Evolutionary conservation across 2,797 vertebrate genomes (phyloP).

Genomic region (Phrynocephalus vlangalii): DNA sequence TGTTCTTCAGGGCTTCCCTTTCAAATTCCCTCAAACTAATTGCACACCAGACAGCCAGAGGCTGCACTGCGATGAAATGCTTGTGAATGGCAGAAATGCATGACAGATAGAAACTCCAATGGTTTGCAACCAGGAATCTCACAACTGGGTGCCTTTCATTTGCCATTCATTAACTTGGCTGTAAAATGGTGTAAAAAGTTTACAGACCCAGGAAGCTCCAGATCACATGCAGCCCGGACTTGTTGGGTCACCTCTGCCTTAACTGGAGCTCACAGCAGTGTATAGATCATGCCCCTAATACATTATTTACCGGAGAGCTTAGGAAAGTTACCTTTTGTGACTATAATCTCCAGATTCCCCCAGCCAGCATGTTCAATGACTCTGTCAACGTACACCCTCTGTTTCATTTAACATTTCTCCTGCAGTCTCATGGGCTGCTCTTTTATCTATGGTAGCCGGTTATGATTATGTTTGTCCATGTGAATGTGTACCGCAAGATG

Average conservation of each 20-base stretch:
- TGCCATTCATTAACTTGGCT: no score
- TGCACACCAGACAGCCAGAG: neutral
- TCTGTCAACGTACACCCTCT: neutral
- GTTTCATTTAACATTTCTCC: neutral
- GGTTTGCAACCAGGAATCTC: neutral
- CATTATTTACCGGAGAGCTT: neutral
- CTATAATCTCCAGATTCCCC: no score
- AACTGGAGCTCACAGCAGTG: neutral
- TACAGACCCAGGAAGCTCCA: neutral
- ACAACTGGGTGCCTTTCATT: neutral
- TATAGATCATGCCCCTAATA: neutral
- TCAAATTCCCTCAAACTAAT: neutral
- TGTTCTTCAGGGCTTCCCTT: neutral
- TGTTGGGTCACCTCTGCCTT: neutral
- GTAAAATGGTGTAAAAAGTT: neutral
- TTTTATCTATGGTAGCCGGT: neutral
- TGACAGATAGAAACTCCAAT: neutral
- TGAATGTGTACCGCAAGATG: neutral
- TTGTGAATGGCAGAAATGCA: neutral
- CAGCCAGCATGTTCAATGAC: neutral
- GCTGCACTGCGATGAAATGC: neutral
- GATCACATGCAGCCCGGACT: neutral
- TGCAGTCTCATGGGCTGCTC: neutral
- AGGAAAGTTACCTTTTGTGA: no score
- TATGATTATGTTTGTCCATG: neutral